Evolutionary conservation across 2,888 invertebrate genomes (phyloP).

Genomic region (Mesodorylaimus sp.): DNA sequence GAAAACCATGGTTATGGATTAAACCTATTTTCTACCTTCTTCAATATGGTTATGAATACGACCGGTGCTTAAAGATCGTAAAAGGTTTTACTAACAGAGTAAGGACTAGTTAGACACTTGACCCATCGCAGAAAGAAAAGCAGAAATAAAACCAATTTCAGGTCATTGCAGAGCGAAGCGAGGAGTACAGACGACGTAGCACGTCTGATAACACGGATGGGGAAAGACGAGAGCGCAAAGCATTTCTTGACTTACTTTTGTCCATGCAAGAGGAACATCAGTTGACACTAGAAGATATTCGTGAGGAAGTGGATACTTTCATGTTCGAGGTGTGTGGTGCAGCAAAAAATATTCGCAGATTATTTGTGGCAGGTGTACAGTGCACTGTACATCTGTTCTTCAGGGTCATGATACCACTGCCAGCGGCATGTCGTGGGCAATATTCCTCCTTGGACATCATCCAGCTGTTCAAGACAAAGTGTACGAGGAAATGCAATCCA

Average conservation of each 20-base stretch:
- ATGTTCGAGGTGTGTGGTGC: too few relatives aligned
- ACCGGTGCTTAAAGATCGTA: constrained; percentile 17
- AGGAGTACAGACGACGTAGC: too few relatives aligned
- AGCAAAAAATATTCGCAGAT: too few relatives aligned
- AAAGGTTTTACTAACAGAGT: constrained; percentile 21
- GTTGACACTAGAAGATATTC: constrained; percentile 34
- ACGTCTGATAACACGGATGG: too few relatives aligned
- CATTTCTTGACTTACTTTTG: constrained; percentile 37
- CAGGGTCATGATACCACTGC: constrained; percentile 36
- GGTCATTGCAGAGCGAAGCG: too few relatives aligned
- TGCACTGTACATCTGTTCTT: too few relatives aligned
- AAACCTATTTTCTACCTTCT: constrained; percentile 43
- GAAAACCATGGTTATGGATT: constrained; percentile 41
- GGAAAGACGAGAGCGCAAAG: too few relatives aligned
- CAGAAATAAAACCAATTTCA: too few relatives aligned
- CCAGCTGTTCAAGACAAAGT: constrained; percentile 31
- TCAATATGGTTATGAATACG: constrained; percentile 29
- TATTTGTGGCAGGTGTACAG: too few relatives aligned
- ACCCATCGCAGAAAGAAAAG: too few relatives aligned
- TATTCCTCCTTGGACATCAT: constrained; percentile 32
- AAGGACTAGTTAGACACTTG: neutral
- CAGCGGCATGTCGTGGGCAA: constrained; percentile 33
- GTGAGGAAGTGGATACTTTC: too few relatives aligned
- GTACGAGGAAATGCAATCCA: constrained; percentile 27
- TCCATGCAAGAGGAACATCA: constrained; percentile 26